Evolutionary conservation across 2,797 vertebrate species (phyloP), one percentile per base, ranked within the genome.

Genomic region (Garrulus glandarius): DNA sequence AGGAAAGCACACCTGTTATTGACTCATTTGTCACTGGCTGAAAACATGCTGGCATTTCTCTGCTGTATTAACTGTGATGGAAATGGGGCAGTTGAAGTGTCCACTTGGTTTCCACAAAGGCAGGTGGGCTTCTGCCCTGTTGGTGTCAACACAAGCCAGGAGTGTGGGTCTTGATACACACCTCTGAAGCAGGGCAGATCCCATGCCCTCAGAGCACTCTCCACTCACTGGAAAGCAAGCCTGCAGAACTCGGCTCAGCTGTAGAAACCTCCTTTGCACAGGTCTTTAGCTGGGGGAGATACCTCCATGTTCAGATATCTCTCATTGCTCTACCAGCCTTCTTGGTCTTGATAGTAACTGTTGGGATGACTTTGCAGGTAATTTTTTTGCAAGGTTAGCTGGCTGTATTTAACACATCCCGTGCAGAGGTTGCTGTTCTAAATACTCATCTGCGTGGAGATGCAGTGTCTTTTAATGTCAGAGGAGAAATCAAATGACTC

Each of bases 121-220:
- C 53, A 39, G 46, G 18, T 39, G 26, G 24, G 13, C 32, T 46
- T 30, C 43, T 30, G 30, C 23, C 15, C 23, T 27, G 21, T 15
- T 0, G 0, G 30, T 57, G 56, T 50, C 76, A 32, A 2, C 2
- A 1, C 0, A 0, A 70, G 32, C 12, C 7, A 5, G 60, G 49
- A 84, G 1, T 9, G 36, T 14, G 52, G 1, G 1, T 74, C 36
- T 52, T 43, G 23, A 47, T 24, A 47, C 46, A 24, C 46, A 47
- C 46, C 23, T 47, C 46, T 47, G 26, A 36, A 23, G 34, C 43
- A 41, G 37, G 46, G 46, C 52, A 43, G 79, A 19, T 47, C 34
- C 29, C 3, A 1, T 3, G 1, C 19, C n/a, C 20, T 46, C 30
- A 9, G 41, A 60, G 21, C n/a, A 6, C 15, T 56, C 55, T 53